Conservation (phyloP, 1,140 invertebrate species). For the Formica exsecta region DNA sequence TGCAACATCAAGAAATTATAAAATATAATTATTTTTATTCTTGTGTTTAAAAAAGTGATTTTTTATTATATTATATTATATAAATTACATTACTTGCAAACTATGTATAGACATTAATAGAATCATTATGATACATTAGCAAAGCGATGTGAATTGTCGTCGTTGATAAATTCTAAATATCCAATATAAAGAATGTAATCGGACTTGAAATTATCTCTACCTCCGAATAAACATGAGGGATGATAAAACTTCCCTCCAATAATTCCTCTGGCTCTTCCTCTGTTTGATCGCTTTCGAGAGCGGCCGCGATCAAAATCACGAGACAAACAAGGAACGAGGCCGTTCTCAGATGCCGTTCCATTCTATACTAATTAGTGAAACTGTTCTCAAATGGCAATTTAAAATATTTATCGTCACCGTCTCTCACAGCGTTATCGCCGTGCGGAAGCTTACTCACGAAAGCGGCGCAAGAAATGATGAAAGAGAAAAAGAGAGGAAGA, state of each 20-base stretch:
- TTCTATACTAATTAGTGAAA: slow-evolving; percentile 58
- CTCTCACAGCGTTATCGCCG: slow-evolving; percentile 25
- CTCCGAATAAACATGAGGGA: slow-evolving; percentile 16
- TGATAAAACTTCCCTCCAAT: slow-evolving; percentile 12
- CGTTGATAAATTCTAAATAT: slow-evolving; percentile 1
- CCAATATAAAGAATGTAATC: not conserved
- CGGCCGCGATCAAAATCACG: not conserved
- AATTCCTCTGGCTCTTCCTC: slow-evolving; percentile 11
- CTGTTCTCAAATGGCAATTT: not conserved
- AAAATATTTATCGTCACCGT: slow-evolving; percentile 15
- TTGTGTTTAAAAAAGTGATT: too few relatives aligned
- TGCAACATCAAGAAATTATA: too few relatives aligned
- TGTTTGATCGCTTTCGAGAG: not conserved
- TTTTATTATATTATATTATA: not conserved
- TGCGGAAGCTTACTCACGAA: slow-evolving; percentile 54
- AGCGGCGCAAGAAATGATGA: slow-evolving; percentile 24
- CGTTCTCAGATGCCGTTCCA: slow-evolving; percentile 38
- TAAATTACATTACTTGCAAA: not conserved
- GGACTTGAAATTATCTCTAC: slow-evolving; percentile 44
- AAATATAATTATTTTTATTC: too few relatives aligned
- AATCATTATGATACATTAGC: not conserved
- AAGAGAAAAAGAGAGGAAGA: slow-evolving; percentile 17
- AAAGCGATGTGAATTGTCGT: not conserved
- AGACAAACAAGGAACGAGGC: not conserved
- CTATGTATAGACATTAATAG: not conserved